These are phyloP conservation scores for Penaeus vannamei DNA, from an alignment of 1,140 invertebrate genomes.

Conservation along the genomic window DNA sequence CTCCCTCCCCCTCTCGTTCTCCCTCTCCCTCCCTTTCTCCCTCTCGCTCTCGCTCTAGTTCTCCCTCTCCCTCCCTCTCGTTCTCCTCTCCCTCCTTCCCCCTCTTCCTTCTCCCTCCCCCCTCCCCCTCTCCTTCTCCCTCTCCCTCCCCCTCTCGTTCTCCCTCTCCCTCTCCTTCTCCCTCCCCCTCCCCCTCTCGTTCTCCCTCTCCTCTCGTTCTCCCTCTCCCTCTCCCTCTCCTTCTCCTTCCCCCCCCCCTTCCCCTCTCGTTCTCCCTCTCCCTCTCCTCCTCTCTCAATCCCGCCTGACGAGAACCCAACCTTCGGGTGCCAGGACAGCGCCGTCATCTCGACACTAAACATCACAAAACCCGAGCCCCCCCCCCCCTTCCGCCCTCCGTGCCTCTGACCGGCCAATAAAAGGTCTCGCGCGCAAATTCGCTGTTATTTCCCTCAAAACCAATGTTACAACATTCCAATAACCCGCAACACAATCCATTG, in stretches of 20 bases:
- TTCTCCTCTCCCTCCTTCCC: slow-evolving; percentile 31
- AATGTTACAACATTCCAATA: no score
- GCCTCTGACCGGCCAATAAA: no score
- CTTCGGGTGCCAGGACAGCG: no score
- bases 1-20: neutral
- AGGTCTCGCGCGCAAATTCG: no score
- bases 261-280: neutral
- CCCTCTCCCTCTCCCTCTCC: neutral
- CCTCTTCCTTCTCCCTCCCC: slow-evolving; percentile 17
- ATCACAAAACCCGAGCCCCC: no score
- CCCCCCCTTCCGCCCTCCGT: no score
- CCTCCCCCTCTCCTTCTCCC: neutral
- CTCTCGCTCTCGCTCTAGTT: no score
- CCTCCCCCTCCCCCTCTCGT: neutral
- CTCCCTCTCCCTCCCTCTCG: neutral
- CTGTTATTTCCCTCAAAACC: no score
- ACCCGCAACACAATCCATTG: no score
- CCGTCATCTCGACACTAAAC: no score
- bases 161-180: neutral
- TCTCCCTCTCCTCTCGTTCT: neutral
- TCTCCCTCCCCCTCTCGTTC: neutral
- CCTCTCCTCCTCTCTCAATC: neutral
- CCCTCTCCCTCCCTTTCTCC: neutral
- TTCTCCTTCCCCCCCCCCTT: neutral
- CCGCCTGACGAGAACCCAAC: no score